Evolutionary conservation across 1,140 invertebrate species (phyloP).

Genomic region (Bombus picipes): DNA sequence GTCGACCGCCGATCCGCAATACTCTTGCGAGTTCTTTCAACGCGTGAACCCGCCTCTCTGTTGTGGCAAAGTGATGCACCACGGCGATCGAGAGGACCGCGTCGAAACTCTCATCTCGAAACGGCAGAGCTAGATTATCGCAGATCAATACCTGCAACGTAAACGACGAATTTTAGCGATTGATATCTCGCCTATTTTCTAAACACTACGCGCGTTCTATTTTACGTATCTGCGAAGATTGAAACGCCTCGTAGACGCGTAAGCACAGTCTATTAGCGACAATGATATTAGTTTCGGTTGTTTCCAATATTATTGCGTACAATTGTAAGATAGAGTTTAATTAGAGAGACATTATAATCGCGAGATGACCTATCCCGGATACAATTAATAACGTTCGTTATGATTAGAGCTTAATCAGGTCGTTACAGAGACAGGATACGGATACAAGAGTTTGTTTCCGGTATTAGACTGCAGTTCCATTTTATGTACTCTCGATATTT

Average conservation of each 20-base stretch:
- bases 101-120: constrained; percentile 96
- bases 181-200: too few species aligned
- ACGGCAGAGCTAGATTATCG: constrained; percentile 95
- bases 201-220: too few species aligned
- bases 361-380: constrained; percentile 11
- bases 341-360: too few species aligned
- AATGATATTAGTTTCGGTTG: background rate
- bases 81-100: constrained; percentile 97
- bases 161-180: background rate
- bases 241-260: too few species aligned
- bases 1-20: constrained; percentile 92
- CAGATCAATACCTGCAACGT: constrained; percentile 89
- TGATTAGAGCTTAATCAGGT: background rate
- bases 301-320: background rate
- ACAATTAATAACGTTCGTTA: constrained; percentile 17
- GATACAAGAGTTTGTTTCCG: constrained; percentile 38
- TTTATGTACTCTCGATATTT: background rate
- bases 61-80: constrained; percentile 96
- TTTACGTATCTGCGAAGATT: too few species aligned
- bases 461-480: background rate
- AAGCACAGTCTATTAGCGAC: too few species aligned
- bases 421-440: constrained; percentile 27
- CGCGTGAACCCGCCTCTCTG: constrained; percentile 93
- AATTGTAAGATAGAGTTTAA: background rate
- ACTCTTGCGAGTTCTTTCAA: constrained; percentile 94